A percentile compares a stretch with the other conserved stretches of the same genome.
These are phyloP conservation scores for Micrasema longulum DNA, from an alignment of 1,140 invertebrate genomes.

Conservation along the genomic window DNA sequence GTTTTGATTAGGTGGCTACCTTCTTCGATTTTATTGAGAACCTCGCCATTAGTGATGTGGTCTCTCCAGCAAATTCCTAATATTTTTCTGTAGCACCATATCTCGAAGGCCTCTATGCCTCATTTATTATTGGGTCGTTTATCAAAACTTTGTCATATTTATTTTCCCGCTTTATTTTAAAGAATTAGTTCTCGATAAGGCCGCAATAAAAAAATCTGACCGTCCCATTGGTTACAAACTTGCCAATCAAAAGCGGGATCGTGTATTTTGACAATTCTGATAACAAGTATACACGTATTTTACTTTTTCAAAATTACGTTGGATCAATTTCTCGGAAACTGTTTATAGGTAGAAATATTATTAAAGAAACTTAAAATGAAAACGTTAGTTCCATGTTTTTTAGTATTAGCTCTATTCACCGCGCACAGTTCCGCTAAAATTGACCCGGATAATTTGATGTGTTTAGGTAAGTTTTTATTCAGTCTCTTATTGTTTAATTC, in stretches of 20 bases:
- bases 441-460: conserved; percentile 65
- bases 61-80: no score
- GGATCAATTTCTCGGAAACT: not conserved
- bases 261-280: conserved; percentile 60
- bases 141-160: no score
- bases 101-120: no score
- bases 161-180: no score
- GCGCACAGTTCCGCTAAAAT: conserved; percentile 61
- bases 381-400: not conserved
- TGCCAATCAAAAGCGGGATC: conserved; percentile 60
- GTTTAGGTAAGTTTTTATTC: conserved; percentile 61
- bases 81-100: no score
- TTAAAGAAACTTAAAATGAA: conserved; percentile 37
- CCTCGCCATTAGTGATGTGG: no score
- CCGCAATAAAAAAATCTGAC: no score
- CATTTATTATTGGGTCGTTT: no score
- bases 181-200: no score
- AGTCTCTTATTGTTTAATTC: no score
- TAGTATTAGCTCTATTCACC: conserved; percentile 39
- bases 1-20: no score
- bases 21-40: no score
- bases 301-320: conserved; percentile 20
- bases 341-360: conserved; percentile 5
- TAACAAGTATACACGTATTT: conserved; percentile 54
- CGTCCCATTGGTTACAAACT: conserved; percentile 11